Conservation (phyloP, 2,113 vertebrate genomes). For the Leptodactylus fuscus region DNA sequence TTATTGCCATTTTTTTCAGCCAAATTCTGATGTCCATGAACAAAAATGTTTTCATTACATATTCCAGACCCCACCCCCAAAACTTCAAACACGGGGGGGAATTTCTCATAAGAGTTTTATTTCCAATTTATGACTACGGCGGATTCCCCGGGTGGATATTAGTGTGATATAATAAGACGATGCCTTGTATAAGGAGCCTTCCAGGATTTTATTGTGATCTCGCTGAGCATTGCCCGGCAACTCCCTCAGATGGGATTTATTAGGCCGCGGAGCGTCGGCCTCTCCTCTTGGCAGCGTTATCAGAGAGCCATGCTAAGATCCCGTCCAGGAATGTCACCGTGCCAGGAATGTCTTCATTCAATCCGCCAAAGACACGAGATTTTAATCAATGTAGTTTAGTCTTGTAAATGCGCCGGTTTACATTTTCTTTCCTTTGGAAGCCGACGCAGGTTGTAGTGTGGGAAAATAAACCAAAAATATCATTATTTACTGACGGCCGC, state of each 20-base stretch:
- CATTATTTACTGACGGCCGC: neutral
- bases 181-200: neutral
- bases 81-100: slow-evolving; percentile 18
- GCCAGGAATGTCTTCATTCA: slow-evolving; percentile 32
- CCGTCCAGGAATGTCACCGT: neutral
- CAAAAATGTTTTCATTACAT: slow-evolving; percentile 47
- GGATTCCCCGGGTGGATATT: slow-evolving; percentile 8
- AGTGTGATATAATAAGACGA: slow-evolving; percentile 19
- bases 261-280: neutral
- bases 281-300: slow-evolving; percentile 22
- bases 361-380: neutral
- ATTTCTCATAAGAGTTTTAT: slow-evolving; percentile 17
- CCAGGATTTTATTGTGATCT: neutral
- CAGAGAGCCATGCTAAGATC: neutral
- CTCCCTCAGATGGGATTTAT: slow-evolving; percentile 35
- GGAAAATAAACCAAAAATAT: slow-evolving; percentile 8
- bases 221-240: slow-evolving; percentile 7
- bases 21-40: slow-evolving; percentile 17
- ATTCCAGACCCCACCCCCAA: neutral
- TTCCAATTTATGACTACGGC: neutral
- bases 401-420: neutral
- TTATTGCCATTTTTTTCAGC: neutral
- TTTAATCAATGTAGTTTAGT: slow-evolving; percentile 22
- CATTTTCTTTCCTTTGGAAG: slow-evolving; percentile 25
- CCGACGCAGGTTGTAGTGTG: neutral